A percentile compares a stretch with the other conserved stretches of the same genome.
Evolutionary conservation across 2,113 vertebrate species (phyloP).

Genomic region (Ceuthmochares aereus): DNA sequence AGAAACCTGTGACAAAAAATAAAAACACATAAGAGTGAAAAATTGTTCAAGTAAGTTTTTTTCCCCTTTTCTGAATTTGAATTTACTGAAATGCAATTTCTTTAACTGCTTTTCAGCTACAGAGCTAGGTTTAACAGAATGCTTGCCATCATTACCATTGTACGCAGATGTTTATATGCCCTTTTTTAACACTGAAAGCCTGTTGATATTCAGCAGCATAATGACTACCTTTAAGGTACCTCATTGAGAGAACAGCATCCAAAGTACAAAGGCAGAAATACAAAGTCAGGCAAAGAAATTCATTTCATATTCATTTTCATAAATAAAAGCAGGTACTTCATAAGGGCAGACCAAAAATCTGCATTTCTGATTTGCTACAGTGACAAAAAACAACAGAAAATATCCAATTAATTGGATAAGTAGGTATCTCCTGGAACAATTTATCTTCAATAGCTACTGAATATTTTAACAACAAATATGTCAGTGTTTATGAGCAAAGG

Average conservation of each 20-base stretch:
- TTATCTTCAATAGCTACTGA: constrained; percentile 41
- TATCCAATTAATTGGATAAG: background rate
- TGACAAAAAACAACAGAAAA: constrained; percentile 37
- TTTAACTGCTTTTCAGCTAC: background rate
- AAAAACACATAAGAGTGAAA: background rate
- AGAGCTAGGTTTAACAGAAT: background rate
- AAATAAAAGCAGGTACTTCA: background rate
- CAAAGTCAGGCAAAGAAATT: background rate
- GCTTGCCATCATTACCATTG: constrained; percentile 25
- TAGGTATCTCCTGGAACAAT: background rate
- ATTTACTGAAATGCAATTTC: constrained; percentile 1
- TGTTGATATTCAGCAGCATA: background rate
- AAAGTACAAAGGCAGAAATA: background rate
- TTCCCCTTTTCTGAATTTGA: background rate
- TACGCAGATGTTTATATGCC: constrained; percentile 19
- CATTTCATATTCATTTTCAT: background rate
- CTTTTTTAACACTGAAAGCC: background rate
- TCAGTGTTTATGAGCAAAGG: background rate
- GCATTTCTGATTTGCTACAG: background rate
- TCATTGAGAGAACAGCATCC: background rate
- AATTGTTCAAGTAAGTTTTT: background rate
- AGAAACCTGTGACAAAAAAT: background rate
- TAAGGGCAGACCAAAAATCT: background rate
- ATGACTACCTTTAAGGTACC: background rate
- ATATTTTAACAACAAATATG: constrained; percentile 58